Evolutionary conservation across 2,888 invertebrate species (phyloP).

Genomic region (Orthosia gothica): DNA sequence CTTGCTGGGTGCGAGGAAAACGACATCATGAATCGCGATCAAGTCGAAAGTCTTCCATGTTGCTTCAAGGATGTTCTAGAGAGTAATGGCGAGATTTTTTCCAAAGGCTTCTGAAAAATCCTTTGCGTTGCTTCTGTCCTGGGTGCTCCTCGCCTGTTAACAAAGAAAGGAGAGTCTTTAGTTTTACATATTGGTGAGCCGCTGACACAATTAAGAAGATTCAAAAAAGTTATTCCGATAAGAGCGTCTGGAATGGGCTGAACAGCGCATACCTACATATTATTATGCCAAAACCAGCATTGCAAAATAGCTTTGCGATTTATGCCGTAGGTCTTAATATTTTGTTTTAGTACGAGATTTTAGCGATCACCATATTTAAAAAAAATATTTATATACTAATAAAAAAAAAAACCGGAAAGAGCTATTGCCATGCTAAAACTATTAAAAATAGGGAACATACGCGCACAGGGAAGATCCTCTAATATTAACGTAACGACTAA

Average conservation of each 20-base stretch:
- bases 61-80: constrained; percentile 95
- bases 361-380: too few relatives aligned
- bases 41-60: constrained; percentile 56
- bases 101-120: constrained; percentile 97
- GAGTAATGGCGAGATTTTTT: constrained; percentile 97
- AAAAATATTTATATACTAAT: too few relatives aligned
- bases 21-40: constrained; percentile 33
- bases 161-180: constrained; percentile 65
- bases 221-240: background rate
- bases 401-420: too few relatives aligned
- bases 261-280: too few relatives aligned
- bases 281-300: too few relatives aligned
- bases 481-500: background rate
- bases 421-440: background rate
- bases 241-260: too few relatives aligned
- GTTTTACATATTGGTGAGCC: background rate
- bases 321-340: too few relatives aligned
- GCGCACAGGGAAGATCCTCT: too few relatives aligned
- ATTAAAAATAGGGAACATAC: too few relatives aligned
- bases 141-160: constrained; percentile 93
- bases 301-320: too few relatives aligned
- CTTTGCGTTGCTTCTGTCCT: constrained; percentile 95
- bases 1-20: constrained; percentile 44
- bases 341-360: too few relatives aligned
- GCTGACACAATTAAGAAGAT: background rate